Evolutionary conservation across 2,113 vertebrate species (phyloP).

Genomic region (Callaeas wilsoni): DNA sequence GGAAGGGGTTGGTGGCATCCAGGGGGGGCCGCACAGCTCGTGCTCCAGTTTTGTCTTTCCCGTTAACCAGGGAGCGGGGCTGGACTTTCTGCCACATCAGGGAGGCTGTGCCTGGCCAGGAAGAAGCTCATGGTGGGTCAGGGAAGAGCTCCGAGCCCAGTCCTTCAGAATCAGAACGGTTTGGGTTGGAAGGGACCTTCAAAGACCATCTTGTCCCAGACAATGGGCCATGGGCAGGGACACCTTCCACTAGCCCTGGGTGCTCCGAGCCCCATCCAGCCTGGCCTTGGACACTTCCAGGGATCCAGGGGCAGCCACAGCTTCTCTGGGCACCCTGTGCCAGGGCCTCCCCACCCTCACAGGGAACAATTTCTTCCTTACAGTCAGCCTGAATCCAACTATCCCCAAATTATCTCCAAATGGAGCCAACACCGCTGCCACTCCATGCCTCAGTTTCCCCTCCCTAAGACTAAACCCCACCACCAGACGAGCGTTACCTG

Average conservation of each 20-base stretch:
- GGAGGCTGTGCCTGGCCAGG: neutral
- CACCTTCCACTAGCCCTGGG: rapidly evolving
- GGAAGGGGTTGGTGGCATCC: neutral
- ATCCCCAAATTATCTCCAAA: neutral
- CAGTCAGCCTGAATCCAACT: rapidly evolving
- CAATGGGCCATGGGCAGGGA: neutral
- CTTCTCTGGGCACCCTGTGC: neutral
- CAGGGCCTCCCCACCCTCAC: neutral
- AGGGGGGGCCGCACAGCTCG: rapidly evolving
- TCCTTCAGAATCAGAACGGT: neutral
- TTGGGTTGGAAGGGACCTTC: neutral
- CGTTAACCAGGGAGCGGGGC: rapidly evolving
- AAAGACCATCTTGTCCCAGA: rapidly evolving
- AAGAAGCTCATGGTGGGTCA: rapidly evolving
- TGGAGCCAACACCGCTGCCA: rapidly evolving
- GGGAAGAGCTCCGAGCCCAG: neutral
- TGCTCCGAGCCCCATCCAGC: rapidly evolving
- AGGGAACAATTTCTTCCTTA: rapidly evolving
- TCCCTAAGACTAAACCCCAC: rapidly evolving
- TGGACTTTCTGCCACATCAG: rapidly evolving
- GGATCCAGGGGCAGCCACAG: neutral
- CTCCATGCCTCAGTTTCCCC: neutral
- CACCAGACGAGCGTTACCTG: rapidly evolving
- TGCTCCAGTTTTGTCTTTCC: neutral
- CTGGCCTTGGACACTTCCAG: neutral